Evolutionary conservation across 2,113 vertebrate genomes (phyloP), one percentile per base, ranked within the genome.

Genomic region (Corvus moneduloides): DNA sequence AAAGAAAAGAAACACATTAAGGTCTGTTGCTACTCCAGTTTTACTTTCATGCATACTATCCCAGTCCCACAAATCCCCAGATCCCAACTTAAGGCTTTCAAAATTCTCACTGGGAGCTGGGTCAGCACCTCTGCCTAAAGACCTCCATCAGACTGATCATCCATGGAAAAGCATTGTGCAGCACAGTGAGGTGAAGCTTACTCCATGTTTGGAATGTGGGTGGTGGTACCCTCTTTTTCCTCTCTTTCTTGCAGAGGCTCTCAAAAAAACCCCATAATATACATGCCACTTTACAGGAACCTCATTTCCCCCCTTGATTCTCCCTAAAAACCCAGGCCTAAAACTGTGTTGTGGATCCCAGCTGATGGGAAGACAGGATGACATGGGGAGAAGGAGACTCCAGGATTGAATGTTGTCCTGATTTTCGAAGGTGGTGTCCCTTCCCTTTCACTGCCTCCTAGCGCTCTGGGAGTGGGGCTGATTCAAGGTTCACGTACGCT

Each of bases 401-500:
- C 23, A 10, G 0, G 0, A 33, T 13, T 77, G 26, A 87, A 72
- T 41, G 26, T 28, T 61, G 9, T 63, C 11, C 17, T 1, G 0
- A 9, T 79, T 93, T 89, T 73, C 49, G 39, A 11, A 83, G 35
- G 2, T 37, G 9, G 22, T 10, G 1, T 49, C 26, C 17, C 11
- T 82, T 84, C 28, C 6, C 22, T 76, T 92, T 81, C 74, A 43
- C 51, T 11, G 5, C 37, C 19, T 79, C 39, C 61, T 33, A 33
- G 67, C n/a, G 33, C 6, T 56, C 20, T 21, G 48, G 37, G 28
- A n/a, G 20, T n/a, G n/a, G 48, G 28, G 7, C 43, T 88, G 20
- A 5, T 82, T 85, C 56, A 71, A 56, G 17, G 15, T 63, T 68
- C 32, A 18, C 6, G 2, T 18, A 9, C 0, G 0, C 6, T 62